A percentile compares a stretch with the other conserved stretches of the same genome.
Conservation (phyloP, 2,113 vertebrate species). For the Heptranchias perlo region DNA sequence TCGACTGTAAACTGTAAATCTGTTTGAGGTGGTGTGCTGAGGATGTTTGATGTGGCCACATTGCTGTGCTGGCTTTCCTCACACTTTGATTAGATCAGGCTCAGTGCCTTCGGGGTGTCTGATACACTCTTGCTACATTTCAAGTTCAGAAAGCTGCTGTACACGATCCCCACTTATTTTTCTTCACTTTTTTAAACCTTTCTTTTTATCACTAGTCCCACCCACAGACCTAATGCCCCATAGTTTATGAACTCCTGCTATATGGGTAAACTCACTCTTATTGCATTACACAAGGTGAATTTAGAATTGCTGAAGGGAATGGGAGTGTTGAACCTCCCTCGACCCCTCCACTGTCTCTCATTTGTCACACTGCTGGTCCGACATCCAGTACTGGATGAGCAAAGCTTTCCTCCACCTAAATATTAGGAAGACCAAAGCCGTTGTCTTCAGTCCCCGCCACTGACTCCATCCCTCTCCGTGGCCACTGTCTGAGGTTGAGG, state of each 20-base stretch:
- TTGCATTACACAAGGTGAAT: background rate
- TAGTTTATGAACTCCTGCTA: background rate
- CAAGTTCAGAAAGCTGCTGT: background rate
- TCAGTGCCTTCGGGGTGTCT: background rate
- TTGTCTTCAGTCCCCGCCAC: too few species aligned
- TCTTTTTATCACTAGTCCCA: background rate
- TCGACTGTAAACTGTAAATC: background rate
- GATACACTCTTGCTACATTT: too few species aligned
- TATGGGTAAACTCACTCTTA: background rate
- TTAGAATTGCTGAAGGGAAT: background rate
- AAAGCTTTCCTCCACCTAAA: too few species aligned
- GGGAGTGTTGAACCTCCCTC: too few species aligned
- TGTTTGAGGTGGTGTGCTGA: background rate
- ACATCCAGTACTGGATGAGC: too few species aligned
- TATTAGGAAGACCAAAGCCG: too few species aligned
- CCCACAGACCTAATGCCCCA: background rate
- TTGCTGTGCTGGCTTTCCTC: background rate
- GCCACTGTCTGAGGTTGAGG: too few species aligned
- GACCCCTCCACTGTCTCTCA: too few species aligned
- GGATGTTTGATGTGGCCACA: conserved; percentile 12
- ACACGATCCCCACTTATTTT: background rate
- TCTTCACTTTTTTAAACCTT: background rate
- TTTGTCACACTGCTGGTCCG: too few species aligned
- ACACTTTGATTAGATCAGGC: background rate
- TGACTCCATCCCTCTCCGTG: too few species aligned